These are phyloP conservation scores for Myotis yumanensis DNA, from an alignment of 2,113 vertebrate genomes.

Conservation along the genomic window DNA sequence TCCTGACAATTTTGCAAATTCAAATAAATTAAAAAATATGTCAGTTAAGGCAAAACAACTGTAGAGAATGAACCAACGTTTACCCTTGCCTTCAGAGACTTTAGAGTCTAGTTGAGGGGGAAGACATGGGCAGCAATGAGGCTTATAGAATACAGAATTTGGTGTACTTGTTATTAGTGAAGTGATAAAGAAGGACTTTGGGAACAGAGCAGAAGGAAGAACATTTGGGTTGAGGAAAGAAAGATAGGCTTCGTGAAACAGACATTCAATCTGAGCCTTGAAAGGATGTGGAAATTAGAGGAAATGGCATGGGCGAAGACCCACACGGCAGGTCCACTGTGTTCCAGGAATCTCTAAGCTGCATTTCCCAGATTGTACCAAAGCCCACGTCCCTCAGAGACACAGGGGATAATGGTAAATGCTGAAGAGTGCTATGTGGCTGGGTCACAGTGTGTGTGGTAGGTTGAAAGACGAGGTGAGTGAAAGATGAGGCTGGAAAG, in stretches of 20 bases:
- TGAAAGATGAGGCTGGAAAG: background rate
- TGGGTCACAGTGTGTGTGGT: background rate
- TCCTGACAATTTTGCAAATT: slow-evolving; percentile 30
- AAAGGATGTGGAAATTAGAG: background rate
- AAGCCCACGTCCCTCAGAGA: background rate
- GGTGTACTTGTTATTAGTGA: background rate
- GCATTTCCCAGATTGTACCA: background rate
- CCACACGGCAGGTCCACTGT: background rate
- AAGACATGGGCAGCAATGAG: background rate
- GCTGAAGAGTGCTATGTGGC: background rate
- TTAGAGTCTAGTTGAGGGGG: no score
- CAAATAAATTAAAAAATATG: background rate
- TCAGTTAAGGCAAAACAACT: background rate
- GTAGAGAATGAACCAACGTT: background rate
- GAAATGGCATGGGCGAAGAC: background rate
- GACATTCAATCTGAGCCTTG: background rate
- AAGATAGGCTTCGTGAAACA: background rate
- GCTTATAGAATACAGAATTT: background rate
- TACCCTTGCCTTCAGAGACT: background rate
- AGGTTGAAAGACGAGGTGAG: background rate
- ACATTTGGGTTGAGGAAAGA: background rate
- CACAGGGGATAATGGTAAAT: background rate
- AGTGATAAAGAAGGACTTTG: background rate
- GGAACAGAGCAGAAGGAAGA: background rate
- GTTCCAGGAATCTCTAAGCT: background rate